phyloP scores from a whole-genome alignment of 2,888 invertebrate genomes.

The Drosophila limbata region DNA sequence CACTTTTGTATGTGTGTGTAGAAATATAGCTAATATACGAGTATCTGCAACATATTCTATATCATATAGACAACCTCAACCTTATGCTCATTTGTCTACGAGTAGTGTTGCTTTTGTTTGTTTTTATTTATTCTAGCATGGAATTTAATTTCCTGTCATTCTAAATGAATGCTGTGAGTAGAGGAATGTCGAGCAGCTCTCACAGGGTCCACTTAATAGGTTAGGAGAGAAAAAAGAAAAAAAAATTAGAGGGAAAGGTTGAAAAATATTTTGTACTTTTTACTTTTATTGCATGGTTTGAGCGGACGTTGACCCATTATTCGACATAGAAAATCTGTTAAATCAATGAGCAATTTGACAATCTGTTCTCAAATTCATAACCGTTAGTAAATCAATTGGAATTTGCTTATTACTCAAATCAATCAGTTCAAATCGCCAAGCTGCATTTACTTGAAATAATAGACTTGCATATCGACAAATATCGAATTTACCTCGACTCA shows the following conservation, averaged over 20 bases:
- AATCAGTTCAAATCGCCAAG: slow-evolving; percentile 1
- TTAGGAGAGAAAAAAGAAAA: neutral
- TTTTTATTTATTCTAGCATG: slow-evolving; percentile 47
- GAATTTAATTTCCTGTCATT: slow-evolving; percentile 69
- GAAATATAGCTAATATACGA: neutral
- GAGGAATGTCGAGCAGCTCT: neutral
- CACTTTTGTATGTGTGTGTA: slow-evolving; percentile 12
- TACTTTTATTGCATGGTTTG: neutral
- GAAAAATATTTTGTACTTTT: neutral
- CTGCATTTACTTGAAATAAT: neutral
- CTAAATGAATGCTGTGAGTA: neutral
- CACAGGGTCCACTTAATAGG: neutral
- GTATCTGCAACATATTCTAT: slow-evolving; percentile 14
- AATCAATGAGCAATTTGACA: neutral
- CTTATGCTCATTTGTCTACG: slow-evolving; percentile 11
- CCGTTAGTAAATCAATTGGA: slow-evolving; percentile 1
- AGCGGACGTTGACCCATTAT: neutral
- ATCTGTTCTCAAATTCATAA: neutral
- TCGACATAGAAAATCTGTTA: neutral
- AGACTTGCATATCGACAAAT: neutral
- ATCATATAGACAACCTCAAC: slow-evolving; percentile 7
- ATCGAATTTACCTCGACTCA: neutral
- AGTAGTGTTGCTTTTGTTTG: slow-evolving; percentile 12
- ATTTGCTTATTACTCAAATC: neutral
- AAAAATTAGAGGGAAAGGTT: neutral